Percentiles rank a stretch among this genome's conserved stretches.
Evolutionary conservation across 2,113 vertebrate genomes (phyloP).

Genomic region (Pelecanus crispus): DNA sequence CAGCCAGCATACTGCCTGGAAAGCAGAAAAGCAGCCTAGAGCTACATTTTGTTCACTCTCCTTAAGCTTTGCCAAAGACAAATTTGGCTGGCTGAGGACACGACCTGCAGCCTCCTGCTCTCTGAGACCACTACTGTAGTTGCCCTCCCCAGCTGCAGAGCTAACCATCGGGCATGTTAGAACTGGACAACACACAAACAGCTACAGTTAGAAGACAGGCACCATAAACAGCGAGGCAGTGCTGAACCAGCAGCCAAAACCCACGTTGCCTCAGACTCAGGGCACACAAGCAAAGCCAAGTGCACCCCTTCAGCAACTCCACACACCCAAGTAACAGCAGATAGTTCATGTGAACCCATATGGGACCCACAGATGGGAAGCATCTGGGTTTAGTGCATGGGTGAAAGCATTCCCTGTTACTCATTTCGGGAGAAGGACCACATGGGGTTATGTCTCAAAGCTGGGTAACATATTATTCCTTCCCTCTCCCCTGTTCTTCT

Average conservation of each 20-base stretch:
- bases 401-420: not conserved
- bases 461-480: not conserved
- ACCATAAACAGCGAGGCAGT: not conserved
- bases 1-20: not conserved
- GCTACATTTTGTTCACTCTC: not conserved
- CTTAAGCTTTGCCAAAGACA: not conserved
- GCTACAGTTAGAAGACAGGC: not conserved
- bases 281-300: not conserved
- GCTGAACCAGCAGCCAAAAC: not conserved
- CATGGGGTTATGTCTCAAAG: not conserved
- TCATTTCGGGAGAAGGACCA: not conserved
- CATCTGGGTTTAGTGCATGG: fast-evolving
- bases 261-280: fast-evolving
- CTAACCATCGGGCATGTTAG: not conserved
- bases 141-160: not conserved
- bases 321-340: not conserved
- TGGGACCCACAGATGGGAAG: not conserved
- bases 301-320: not conserved
- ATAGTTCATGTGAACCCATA: not conserved
- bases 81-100: not conserved
- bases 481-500: not conserved
- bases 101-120: not conserved
- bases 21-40: not conserved
- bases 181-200: not conserved
- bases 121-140: not conserved